A percentile compares a stretch with the other conserved stretches of the same genome.
phyloP scores from a whole-genome alignment of 2,888 invertebrate genomes.

The Drosophila peninsularis region DNA sequence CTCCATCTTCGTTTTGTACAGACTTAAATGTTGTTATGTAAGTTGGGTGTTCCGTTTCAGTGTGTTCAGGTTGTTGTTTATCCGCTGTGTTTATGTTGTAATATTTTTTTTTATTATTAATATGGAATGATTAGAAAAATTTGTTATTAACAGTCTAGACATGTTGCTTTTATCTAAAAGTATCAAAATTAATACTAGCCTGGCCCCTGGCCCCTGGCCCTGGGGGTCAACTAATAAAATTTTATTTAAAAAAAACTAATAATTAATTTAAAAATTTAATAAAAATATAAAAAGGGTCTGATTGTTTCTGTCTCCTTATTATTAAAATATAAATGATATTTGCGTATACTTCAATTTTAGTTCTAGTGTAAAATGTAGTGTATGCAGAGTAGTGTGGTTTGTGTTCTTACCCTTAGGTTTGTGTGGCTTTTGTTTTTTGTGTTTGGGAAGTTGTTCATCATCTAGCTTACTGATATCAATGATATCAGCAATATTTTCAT shows the following conservation, averaged over 20 bases:
- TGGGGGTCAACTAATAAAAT: background rate
- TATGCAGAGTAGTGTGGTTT: conserved; percentile 63
- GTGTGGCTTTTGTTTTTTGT: conserved; percentile 78
- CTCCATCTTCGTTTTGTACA: conserved; percentile 82
- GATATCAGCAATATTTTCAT: conserved; percentile 81
- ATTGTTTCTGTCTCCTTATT: background rate
- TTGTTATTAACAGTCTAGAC: conserved; percentile 44
- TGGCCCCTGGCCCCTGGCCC: no score
- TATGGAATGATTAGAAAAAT: conserved; percentile 53
- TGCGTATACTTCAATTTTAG: conserved; percentile 55
- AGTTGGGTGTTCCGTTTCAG: conserved; percentile 82
- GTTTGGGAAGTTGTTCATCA: conserved; percentile 78
- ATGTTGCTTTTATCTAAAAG: conserved; percentile 6
- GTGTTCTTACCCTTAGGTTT: conserved; percentile 83
- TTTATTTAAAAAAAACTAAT: background rate
- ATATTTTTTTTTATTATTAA: conserved; percentile 20
- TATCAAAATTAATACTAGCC: background rate
- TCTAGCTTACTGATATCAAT: conserved; percentile 83
- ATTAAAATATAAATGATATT: conserved; percentile 10
- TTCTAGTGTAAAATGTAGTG: conserved; percentile 51
- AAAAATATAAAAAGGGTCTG: conserved; percentile 1
- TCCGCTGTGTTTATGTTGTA: conserved; percentile 69
- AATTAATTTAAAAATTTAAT: background rate
- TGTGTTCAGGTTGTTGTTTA: conserved; percentile 72
- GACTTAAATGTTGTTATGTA: conserved; percentile 85